Evolutionary conservation across 1,140 invertebrate genomes (phyloP), one percentile per base, ranked within the genome.

Genomic region (Heliothis virescens): DNA sequence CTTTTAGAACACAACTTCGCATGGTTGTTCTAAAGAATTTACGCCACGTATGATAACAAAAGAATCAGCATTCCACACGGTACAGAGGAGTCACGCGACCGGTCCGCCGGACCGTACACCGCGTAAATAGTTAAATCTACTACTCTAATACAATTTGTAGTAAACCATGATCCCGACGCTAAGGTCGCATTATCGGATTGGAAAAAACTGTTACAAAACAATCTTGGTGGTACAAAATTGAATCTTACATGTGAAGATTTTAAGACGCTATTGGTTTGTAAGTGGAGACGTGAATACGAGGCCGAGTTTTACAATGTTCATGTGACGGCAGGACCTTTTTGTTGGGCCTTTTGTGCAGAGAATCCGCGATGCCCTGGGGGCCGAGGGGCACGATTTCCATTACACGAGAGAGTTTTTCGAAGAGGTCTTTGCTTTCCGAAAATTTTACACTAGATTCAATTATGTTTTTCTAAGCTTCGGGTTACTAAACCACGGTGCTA

Each of bases 111-210:
- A 52, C 81, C 78, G 79, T 80, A 84, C 80, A 78, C 82, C 79
- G 87, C 84, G 91, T 93, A 93, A 94, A 93, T 94, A 91, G 91
- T 93, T 93, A 92, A 92, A 94, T 92, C 87, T 92, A 91, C 92
- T 92, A 90, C 89, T 92, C 90, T 93, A 93, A 94, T 94, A 94
- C 92, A 94, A 94, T 94, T 94, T 94, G 92, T 94, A 94, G 92
- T 94, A 94, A 94, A 94, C 92, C 91, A 93, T 93, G 92, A 93
- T 94, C 92, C 89, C 88, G 88, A 87, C 88, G 87, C 90, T 93
- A 93, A 94, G 91, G 91, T 92, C 91, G 91, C 91, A 94, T 94
- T 94, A 94, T 94, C 91, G 91, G 90, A 94, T 94, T 93, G 91
- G 91, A 91, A 92, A 92, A 92, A 94, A 94, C 90, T 90, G 88